Conservation (phyloP, 2,797 vertebrate species). For the Diceros bicornis region DNA sequence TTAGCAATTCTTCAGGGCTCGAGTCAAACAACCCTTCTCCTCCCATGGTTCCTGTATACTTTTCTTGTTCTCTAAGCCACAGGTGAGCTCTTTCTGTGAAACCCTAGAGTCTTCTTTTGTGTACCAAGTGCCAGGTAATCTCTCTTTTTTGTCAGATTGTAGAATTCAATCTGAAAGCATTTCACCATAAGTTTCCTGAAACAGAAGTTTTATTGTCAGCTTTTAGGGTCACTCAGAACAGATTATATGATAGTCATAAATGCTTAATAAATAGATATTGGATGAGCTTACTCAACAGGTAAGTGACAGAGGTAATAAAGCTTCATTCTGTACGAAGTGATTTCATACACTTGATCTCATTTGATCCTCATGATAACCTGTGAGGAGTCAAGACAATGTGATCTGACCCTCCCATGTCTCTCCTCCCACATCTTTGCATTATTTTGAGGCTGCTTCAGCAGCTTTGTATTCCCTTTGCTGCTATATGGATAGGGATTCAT, state of each 20-base stretch:
- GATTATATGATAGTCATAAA: neutral
- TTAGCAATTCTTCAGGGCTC: neutral
- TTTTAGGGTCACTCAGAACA: neutral
- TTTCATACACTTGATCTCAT: neutral
- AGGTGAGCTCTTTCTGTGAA: neutral
- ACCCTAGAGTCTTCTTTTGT: neutral
- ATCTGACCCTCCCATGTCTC: neutral
- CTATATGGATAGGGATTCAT: neutral
- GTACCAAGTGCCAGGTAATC: neutral
- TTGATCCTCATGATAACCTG: neutral
- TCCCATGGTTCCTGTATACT: neutral
- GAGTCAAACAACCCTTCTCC: neutral
- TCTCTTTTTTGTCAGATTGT: neutral
- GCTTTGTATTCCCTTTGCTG: neutral
- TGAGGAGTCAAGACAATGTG: neutral
- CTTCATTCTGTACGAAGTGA: neutral
- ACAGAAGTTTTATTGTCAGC: neutral
- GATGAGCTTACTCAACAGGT: neutral
- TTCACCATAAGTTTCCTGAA: neutral
- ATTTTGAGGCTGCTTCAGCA: neutral
- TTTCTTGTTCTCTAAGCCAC: neutral
- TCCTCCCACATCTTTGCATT: neutral
- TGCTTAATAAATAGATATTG: neutral
- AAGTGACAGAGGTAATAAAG: neutral
- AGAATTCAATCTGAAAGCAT: neutral